These are phyloP conservation scores for Oeneis ivallda DNA, from an alignment of 2,888 invertebrate genomes.

Conservation along the genomic window DNA sequence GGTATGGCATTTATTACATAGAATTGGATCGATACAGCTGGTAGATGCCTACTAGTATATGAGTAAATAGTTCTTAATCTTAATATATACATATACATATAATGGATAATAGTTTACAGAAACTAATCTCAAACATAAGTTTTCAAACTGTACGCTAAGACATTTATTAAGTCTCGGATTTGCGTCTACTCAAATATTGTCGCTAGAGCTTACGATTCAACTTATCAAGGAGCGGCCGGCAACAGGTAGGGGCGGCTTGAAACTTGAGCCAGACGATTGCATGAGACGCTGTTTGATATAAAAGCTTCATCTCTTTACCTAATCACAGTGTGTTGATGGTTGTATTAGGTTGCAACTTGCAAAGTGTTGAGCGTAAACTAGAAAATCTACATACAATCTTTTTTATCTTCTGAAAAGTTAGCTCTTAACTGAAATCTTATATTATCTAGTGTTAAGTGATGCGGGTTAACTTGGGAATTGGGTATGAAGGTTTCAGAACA, in stretches of 20 bases:
- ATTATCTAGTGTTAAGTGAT: too few relatives aligned
- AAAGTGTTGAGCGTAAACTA: too few relatives aligned
- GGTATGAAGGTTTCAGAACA: too few relatives aligned
- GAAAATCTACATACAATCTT: too few relatives aligned
- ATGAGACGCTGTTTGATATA: slow-evolving; percentile 28
- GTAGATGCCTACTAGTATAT: too few relatives aligned
- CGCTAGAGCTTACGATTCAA: slow-evolving; percentile 37
- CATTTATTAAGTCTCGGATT: slow-evolving; percentile 40
- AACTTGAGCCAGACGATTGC: slow-evolving; percentile 27
- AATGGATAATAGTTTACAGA: slow-evolving; percentile 5
- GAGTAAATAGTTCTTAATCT: background rate
- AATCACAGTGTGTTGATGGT: background rate
- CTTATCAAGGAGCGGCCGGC: slow-evolving; percentile 35
- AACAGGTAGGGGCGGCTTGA: slow-evolving; percentile 39
- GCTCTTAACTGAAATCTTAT: too few relatives aligned
- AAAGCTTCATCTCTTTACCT: slow-evolving; percentile 21
- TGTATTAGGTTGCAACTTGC: background rate
- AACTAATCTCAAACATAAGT: slow-evolving; percentile 14
- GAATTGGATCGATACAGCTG: too few relatives aligned
- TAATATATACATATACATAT: background rate
- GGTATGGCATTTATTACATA: too few relatives aligned
- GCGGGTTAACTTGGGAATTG: too few relatives aligned
- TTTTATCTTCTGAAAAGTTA: too few relatives aligned
- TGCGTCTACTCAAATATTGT: slow-evolving; percentile 43
- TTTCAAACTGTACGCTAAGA: slow-evolving; percentile 24